Evolutionary conservation across 2,797 vertebrate genomes (phyloP).

Genomic region (Pelochelys cantorii): DNA sequence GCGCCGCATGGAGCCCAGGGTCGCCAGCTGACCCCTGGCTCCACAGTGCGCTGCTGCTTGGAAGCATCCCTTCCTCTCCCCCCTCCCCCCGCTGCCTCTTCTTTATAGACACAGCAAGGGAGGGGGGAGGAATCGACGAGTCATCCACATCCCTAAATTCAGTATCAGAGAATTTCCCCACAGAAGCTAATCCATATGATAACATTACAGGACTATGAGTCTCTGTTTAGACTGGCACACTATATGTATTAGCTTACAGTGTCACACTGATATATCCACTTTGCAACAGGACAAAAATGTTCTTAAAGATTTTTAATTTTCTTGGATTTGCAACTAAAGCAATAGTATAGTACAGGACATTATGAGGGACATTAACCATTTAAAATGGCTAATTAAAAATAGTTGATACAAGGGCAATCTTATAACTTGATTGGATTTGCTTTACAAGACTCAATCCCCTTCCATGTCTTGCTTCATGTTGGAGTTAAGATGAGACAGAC

Average conservation of each 20-base stretch:
- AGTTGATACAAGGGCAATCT: not conserved
- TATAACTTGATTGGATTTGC: not conserved
- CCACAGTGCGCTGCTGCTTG: too few species aligned
- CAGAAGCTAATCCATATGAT: not conserved
- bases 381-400: not conserved
- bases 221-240: not conserved
- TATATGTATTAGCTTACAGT: not conserved
- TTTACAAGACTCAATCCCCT: not conserved
- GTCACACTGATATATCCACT: not conserved
- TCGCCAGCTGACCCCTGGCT: too few species aligned
- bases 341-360: not conserved
- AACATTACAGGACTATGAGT: not conserved
- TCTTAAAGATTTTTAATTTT: not conserved
- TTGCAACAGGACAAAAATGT: not conserved
- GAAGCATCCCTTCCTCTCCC: too few species aligned
- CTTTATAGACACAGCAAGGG: too few species aligned
- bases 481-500: not conserved
- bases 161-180: not conserved
- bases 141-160: too few species aligned
- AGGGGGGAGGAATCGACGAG: too few species aligned
- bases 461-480: not conserved
- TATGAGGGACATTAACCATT: not conserved
- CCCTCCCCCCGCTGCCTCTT: too few species aligned
- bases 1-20: too few species aligned
- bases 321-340: not conserved